These are phyloP conservation scores for Microcebus griseorufus DNA, from an alignment of 2,113 vertebrate genomes.

Conservation along the genomic window DNA sequence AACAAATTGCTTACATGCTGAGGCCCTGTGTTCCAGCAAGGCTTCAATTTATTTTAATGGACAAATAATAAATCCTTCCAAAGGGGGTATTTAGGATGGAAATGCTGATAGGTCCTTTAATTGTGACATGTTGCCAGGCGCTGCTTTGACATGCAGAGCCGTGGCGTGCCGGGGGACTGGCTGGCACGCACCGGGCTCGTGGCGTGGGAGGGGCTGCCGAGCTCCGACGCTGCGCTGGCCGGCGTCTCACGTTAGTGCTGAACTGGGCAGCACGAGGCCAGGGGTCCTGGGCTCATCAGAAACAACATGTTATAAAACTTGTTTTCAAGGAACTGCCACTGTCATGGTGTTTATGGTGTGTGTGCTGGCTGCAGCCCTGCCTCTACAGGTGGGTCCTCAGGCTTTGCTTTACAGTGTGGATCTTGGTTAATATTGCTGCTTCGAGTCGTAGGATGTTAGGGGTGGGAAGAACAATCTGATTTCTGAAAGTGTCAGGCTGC, in stretches of 20 bases:
- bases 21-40: neutral
- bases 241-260: neutral
- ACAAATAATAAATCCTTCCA: conserved; percentile 32
- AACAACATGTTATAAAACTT: neutral
- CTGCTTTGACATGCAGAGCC: neutral
- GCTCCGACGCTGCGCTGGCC: neutral
- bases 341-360: neutral
- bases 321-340: neutral
- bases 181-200: neutral
- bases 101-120: conserved; percentile 18
- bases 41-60: conserved; percentile 1
- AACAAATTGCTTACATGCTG: neutral
- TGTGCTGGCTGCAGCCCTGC: neutral
- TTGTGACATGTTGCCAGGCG: conserved; percentile 20
- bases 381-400: neutral
- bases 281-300: neutral
- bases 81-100: neutral
- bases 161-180: neutral
- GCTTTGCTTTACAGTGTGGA: neutral
- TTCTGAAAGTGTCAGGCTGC: neutral
- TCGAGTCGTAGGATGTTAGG: neutral
- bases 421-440: neutral
- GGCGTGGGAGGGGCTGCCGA: neutral
- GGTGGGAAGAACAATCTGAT: neutral
- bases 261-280: neutral